These are phyloP conservation scores for Trichonephila clavata DNA, from an alignment of 1,140 invertebrate genomes.

Conservation along the genomic window DNA sequence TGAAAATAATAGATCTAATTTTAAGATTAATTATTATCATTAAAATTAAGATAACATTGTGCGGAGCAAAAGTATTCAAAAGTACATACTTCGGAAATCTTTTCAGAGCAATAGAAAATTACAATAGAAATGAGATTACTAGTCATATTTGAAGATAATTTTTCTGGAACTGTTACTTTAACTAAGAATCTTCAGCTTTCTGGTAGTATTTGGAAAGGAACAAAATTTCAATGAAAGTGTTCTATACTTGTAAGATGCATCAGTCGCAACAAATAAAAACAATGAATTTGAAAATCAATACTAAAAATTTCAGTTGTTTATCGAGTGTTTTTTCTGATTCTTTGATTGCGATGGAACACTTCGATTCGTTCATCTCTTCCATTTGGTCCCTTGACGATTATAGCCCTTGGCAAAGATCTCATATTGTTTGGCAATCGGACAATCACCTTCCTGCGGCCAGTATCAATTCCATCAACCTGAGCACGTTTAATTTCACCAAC, in stretches of 20 bases:
- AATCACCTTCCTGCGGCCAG: slow-evolving; percentile 68
- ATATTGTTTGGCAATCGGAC: slow-evolving; percentile 51
- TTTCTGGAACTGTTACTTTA: too few species aligned
- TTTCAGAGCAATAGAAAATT: not conserved
- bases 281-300: slow-evolving; percentile 68
- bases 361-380: slow-evolving; percentile 68
- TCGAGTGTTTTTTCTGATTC: slow-evolving; percentile 65
- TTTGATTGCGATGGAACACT: slow-evolving; percentile 65
- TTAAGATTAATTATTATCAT: not conserved
- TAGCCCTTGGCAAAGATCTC: slow-evolving; percentile 69
- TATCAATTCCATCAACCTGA: slow-evolving; percentile 63
- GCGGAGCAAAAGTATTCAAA: not conserved
- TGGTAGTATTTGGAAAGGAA: not conserved
- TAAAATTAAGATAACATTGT: not conserved
- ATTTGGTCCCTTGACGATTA: slow-evolving; percentile 56
- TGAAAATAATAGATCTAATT: too few species aligned
- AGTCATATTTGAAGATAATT: not conserved
- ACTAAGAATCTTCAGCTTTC: too few species aligned
- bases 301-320: slow-evolving; percentile 4
- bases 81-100: not conserved
- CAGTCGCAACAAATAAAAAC: slow-evolving; percentile 73
- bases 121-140: not conserved
- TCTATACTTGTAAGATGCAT: slow-evolving; percentile 20
- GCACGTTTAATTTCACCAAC: slow-evolving; percentile 59
- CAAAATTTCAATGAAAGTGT: too few species aligned